Evolutionary conservation across 2,797 vertebrate species (phyloP).

Genomic region (Chromobotia macracanthus): DNA sequence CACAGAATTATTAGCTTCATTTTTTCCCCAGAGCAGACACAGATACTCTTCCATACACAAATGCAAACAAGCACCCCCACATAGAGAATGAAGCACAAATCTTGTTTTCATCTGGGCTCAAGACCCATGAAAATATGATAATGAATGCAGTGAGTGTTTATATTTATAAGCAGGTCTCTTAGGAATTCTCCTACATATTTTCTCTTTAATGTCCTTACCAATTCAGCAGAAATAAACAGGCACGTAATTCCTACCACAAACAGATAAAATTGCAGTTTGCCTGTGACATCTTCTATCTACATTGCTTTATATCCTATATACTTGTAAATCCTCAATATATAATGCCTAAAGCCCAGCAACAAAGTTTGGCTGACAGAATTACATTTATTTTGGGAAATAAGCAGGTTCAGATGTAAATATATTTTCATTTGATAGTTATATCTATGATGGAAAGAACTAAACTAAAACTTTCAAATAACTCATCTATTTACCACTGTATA

Average conservation of each 20-base stretch:
- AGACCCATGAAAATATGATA: conserved; percentile 38
- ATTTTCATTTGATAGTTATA: neutral
- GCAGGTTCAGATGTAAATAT: neutral
- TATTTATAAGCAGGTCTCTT: conserved; percentile 19
- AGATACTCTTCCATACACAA: conserved; percentile 15
- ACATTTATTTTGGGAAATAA: neutral
- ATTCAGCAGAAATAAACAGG: conserved; percentile 45
- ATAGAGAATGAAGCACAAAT: conserved; percentile 16
- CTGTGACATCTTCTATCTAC: neutral
- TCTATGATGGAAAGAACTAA: no score
- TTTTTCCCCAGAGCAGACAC: neutral
- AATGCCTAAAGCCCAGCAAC: neutral
- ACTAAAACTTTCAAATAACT: no score
- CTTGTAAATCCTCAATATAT: no score
- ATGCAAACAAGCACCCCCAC: conserved; percentile 12
- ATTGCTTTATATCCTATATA: neutral
- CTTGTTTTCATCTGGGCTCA: conserved; percentile 16
- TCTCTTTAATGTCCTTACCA: conserved; percentile 54
- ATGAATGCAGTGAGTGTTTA: conserved; percentile 34
- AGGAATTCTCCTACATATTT: conserved; percentile 53
- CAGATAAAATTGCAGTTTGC: neutral
- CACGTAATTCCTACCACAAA: conserved; percentile 37
- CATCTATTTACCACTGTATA: no score
- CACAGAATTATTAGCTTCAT: conserved; percentile 17
- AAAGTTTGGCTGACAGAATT: neutral